phyloP scores from a whole-genome alignment of 2,113 vertebrate genomes.

The Brachyistius frenatus region DNA sequence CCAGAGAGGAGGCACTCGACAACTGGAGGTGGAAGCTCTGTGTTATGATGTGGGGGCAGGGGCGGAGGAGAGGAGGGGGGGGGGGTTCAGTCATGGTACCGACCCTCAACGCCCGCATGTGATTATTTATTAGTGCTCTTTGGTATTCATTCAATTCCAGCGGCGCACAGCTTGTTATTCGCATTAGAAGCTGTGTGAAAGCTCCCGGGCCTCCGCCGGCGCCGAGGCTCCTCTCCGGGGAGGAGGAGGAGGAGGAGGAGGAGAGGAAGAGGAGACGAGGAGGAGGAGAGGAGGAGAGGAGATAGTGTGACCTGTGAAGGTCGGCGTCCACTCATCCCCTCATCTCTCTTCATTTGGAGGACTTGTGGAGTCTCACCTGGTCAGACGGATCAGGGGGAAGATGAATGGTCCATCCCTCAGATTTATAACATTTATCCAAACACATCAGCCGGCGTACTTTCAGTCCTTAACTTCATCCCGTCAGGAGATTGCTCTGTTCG shows the following conservation, averaged over 20 bases:
- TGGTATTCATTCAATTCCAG: background rate
- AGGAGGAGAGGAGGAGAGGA: too few species aligned
- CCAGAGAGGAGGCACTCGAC: slow-evolving; percentile 43
- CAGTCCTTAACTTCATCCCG: slow-evolving; percentile 44
- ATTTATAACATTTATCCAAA: slow-evolving; percentile 68
- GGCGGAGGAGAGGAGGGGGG: slow-evolving; percentile 8
- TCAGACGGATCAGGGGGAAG: slow-evolving; percentile 55
- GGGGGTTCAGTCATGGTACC: slow-evolving; percentile 27
- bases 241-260: background rate
- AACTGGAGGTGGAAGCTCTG: slow-evolving; percentile 2
- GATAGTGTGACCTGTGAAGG: slow-evolving; percentile 61
- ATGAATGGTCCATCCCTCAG: slow-evolving; percentile 47
- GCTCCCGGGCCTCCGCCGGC: too few species aligned
- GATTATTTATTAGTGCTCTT: slow-evolving; percentile 23
- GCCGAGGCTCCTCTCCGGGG: background rate
- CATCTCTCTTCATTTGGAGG: slow-evolving; percentile 76
- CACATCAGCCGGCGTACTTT: slow-evolving; percentile 31
- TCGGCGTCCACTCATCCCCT: slow-evolving; percentile 49
- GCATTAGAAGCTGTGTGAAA: background rate
- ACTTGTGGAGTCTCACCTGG: slow-evolving; percentile 58
- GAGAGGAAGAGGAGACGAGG: background rate
- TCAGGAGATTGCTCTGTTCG: slow-evolving; percentile 11
- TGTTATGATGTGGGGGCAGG: slow-evolving; percentile 6
- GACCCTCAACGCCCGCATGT: background rate
- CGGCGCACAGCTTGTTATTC: background rate